These are phyloP conservation scores for Drosophila macrospina DNA, from an alignment of 2,888 invertebrate genomes.

Conservation along the genomic window DNA sequence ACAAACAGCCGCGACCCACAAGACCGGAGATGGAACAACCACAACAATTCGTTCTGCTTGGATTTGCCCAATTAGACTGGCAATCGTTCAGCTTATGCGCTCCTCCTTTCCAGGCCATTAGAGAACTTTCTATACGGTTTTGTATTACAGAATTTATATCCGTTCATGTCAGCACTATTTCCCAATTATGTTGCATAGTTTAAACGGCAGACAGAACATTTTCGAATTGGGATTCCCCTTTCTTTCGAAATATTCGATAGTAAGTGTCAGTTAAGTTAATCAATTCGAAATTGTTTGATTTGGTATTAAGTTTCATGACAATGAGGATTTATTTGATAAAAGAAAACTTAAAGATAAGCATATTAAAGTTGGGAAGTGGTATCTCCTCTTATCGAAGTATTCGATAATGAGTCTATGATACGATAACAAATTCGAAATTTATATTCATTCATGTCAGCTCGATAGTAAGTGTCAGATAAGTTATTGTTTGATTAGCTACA, in stretches of 20 bases:
- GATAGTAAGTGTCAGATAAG: too few species aligned
- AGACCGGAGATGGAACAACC: conserved; percentile 24
- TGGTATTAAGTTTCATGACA: too few species aligned
- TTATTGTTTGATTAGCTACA: too few species aligned
- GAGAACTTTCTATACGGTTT: conserved; percentile 7
- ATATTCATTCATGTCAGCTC: background rate
- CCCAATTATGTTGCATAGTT: background rate
- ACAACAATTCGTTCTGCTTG: conserved; percentile 16
- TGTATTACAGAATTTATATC: conserved; percentile 1
- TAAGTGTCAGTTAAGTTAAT: too few species aligned
- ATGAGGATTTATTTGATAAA: too few species aligned
- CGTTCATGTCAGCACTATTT: conserved; percentile 4
- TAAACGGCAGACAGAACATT: background rate
- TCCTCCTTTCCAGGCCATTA: conserved; percentile 16
- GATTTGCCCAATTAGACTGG: conserved; percentile 17
- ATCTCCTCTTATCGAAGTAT: too few species aligned
- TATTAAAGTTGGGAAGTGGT: too few species aligned
- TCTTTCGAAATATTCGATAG: too few species aligned
- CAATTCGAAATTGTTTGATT: too few species aligned
- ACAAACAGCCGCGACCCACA: background rate
- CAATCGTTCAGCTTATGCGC: conserved; percentile 8
- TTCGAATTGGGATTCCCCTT: background rate
- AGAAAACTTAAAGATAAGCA: too few species aligned
- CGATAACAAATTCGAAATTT: too few species aligned
- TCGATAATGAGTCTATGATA: too few species aligned